A percentile compares a stretch with the other conserved stretches of the same genome.
Conservation (phyloP, 1,140 invertebrate genomes). For the Temnothorax nylanderi region DNA sequence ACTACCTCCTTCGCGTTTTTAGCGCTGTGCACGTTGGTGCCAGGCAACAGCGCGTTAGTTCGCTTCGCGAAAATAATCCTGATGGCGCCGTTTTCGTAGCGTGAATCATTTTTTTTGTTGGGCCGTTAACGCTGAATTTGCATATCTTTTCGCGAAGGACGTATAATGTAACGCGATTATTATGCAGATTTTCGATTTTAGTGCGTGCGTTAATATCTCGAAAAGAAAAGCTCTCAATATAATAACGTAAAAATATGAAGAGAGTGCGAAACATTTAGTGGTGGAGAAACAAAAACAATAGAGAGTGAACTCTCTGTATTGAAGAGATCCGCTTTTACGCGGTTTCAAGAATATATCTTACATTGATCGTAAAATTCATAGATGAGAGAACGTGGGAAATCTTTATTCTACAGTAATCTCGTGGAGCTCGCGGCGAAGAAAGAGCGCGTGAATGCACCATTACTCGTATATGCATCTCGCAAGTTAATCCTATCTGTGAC, state of each 20-base stretch:
- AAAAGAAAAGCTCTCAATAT: not conserved
- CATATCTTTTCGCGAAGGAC: slow-evolving; percentile 2
- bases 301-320: not conserved
- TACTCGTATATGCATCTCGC: slow-evolving; percentile 40
- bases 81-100: slow-evolving; percentile 34
- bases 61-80: slow-evolving; percentile 27
- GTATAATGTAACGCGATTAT: not conserved
- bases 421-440: not conserved
- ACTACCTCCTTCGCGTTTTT: slow-evolving; percentile 50
- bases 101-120: slow-evolving; percentile 23
- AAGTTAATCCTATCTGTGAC: slow-evolving; percentile 38
- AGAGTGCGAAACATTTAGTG: not conserved
- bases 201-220: not conserved
- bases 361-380: slow-evolving; percentile 26
- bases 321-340: not conserved
- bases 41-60: slow-evolving; percentile 38
- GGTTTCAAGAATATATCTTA: not conserved
- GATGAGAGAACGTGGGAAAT: slow-evolving; percentile 15
- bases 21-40: slow-evolving; percentile 45
- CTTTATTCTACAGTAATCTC: not conserved
- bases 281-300: not conserved
- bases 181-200: slow-evolving; percentile 5
- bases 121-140: slow-evolving; percentile 24
- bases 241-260: not conserved
- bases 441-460: not conserved